Conservation (phyloP, 2,888 invertebrate genomes). For the Anthophora plumipes region DNA sequence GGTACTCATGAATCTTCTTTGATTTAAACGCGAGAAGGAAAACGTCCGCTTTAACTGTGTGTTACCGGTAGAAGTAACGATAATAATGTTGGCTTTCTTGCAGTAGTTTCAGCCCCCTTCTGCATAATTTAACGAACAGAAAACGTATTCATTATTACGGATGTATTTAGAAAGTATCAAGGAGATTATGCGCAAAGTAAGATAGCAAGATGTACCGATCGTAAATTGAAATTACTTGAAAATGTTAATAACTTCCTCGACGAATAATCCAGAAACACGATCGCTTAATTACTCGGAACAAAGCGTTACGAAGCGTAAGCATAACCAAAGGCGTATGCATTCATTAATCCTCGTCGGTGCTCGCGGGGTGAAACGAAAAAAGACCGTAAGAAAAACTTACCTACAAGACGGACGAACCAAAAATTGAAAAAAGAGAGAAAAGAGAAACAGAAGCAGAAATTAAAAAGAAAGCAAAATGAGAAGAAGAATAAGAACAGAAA, state of each 20-base stretch:
- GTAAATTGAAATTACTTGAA: neutral
- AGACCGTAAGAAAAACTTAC: neutral
- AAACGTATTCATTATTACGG: neutral
- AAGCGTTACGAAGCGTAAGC: constrained; percentile 27
- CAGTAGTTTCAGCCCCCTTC: neutral
- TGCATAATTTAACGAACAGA: neutral
- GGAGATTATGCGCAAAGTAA: neutral
- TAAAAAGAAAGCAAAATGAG: neutral
- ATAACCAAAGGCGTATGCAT: constrained; percentile 26
- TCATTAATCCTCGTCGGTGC: constrained; percentile 30
- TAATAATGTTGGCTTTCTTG: neutral
- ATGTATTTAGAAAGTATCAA: neutral
- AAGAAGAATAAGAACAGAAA: neutral
- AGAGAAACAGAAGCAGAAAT: neutral
- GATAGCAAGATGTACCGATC: neutral
- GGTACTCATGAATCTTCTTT: constrained; percentile 13
- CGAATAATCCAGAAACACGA: constrained; percentile 6
- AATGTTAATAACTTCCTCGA: neutral
- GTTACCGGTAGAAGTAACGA: neutral
- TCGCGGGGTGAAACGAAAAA: constrained; percentile 9
- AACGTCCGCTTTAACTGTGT: neutral
- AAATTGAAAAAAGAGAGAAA: neutral
- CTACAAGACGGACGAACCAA: neutral
- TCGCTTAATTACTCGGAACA: constrained; percentile 23
- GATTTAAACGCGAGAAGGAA: constrained; percentile 5